phyloP scores from a whole-genome alignment of 1,140 invertebrate species.

The Drosophila ironensis region DNA sequence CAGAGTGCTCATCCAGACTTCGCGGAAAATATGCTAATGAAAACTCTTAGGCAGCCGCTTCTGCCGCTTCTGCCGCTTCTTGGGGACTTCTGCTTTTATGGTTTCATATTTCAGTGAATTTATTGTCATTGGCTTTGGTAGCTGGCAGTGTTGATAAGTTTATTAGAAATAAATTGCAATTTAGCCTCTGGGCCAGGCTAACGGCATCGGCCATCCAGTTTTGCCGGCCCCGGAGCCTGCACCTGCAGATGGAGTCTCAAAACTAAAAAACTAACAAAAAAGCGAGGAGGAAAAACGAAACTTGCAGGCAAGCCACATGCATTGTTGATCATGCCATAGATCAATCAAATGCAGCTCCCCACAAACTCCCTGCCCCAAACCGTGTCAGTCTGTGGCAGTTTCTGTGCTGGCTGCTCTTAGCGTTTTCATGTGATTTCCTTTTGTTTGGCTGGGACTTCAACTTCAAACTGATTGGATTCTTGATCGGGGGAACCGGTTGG shows the following conservation, averaged over 20 bases:
- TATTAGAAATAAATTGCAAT: slow-evolving; percentile 81
- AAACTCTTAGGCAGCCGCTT: slow-evolving; percentile 46
- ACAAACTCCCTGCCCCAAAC: background rate
- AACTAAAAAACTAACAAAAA: background rate
- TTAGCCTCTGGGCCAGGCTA: slow-evolving; percentile 44
- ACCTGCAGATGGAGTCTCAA: slow-evolving; percentile 17
- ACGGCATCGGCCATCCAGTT: slow-evolving; percentile 33
- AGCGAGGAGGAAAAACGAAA: background rate
- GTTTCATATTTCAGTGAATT: slow-evolving; percentile 78
- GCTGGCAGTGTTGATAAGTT: slow-evolving; percentile 76
- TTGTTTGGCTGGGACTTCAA: slow-evolving; percentile 58
- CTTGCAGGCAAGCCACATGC: slow-evolving; percentile 45
- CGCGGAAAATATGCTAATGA: slow-evolving; percentile 72
- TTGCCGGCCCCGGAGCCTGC: slow-evolving; percentile 29
- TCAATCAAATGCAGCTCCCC: slow-evolving; percentile 69
- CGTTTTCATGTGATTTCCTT: slow-evolving; percentile 54
- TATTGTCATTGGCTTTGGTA: slow-evolving; percentile 59
- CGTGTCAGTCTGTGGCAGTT: slow-evolving; percentile 12
- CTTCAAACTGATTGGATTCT: slow-evolving; percentile 69
- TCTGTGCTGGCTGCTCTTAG: slow-evolving; percentile 17
- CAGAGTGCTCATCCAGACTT: background rate
- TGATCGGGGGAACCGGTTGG: slow-evolving; percentile 34
- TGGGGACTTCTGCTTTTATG: slow-evolving; percentile 59
- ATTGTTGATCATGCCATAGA: slow-evolving; percentile 73
- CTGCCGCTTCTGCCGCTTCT: too few relatives aligned